Evolutionary conservation across 2,888 invertebrate species (phyloP).

Genomic region (Noctua comes): DNA sequence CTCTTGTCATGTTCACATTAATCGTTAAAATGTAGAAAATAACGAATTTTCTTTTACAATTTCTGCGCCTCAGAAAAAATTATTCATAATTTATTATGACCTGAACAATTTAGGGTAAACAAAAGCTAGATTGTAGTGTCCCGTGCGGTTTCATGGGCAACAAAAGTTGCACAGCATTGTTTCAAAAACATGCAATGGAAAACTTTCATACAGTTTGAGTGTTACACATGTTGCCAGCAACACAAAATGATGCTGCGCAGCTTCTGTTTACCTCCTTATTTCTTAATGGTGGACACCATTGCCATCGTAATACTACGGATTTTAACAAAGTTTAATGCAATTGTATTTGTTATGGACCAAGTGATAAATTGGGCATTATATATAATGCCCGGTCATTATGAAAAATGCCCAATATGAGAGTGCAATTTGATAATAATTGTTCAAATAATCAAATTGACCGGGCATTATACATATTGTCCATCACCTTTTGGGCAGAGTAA

Average conservation of each 20-base stretch:
- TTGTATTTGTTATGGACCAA: too few relatives aligned
- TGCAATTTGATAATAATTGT: too few relatives aligned
- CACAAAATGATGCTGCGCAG: constrained; percentile 2
- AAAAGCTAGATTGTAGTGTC: background rate
- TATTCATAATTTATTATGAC: background rate
- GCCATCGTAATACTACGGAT: constrained; percentile 6
- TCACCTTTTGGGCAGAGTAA: too few relatives aligned
- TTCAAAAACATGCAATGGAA: background rate
- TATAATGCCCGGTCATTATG: too few relatives aligned
- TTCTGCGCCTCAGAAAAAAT: background rate
- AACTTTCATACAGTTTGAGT: background rate
- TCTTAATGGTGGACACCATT: background rate
- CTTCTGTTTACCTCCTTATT: constrained; percentile 17
- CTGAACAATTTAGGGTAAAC: background rate
- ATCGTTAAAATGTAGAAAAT: background rate
- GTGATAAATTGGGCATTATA: too few relatives aligned
- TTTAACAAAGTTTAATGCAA: constrained; percentile 4
- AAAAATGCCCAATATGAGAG: too few relatives aligned
- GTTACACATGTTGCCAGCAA: background rate
- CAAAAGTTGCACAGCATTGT: constrained; percentile 30
- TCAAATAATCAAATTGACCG: too few relatives aligned
- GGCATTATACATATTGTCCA: too few relatives aligned
- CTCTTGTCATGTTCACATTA: background rate
- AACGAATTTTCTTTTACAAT: background rate
- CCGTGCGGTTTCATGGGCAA: constrained; percentile 2